These are phyloP conservation scores for Etia nguti DNA, from an alignment of 2,113 vertebrate species.

Conservation along the genomic window DNA sequence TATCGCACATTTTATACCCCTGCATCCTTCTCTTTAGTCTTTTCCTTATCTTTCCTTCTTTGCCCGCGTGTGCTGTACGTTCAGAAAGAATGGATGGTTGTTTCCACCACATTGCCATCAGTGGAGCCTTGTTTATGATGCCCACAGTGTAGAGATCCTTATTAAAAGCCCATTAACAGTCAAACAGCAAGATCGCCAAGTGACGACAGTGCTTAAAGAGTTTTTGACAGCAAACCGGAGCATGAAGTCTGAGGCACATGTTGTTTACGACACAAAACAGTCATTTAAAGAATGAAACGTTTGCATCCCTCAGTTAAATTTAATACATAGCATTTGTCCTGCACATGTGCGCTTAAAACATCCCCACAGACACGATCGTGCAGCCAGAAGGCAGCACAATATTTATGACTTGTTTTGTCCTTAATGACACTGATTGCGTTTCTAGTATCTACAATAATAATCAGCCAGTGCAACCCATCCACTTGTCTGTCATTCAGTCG, in stretches of 20 bases:
- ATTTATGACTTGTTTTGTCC: not conserved
- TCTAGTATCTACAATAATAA: slow-evolving; percentile 17
- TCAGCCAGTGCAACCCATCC: slow-evolving; percentile 2
- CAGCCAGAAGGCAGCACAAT: not conserved
- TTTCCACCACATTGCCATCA: slow-evolving; percentile 28
- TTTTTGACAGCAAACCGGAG: slow-evolving; percentile 5
- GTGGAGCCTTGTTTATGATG: slow-evolving; percentile 35
- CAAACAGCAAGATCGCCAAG: slow-evolving; percentile 20
- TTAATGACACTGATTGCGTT: slow-evolving; percentile 14
- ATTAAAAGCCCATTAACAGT: slow-evolving; percentile 57
- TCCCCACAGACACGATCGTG: not conserved
- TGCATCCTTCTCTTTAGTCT: not conserved
- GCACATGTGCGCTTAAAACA: not conserved
- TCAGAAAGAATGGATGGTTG: slow-evolving; percentile 25
- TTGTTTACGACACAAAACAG: not conserved
- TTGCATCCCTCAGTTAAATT: not conserved
- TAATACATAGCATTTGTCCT: not conserved
- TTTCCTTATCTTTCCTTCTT: not conserved
- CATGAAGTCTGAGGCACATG: not conserved
- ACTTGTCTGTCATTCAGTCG: not conserved
- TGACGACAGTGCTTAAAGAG: not conserved
- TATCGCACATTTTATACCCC: not conserved
- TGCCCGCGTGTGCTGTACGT: not conserved
- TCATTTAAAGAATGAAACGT: not conserved
- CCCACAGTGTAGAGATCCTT: slow-evolving; percentile 14